phyloP scores from a whole-genome alignment of 2,888 invertebrate genomes.

The Andrena bicolor region DNA sequence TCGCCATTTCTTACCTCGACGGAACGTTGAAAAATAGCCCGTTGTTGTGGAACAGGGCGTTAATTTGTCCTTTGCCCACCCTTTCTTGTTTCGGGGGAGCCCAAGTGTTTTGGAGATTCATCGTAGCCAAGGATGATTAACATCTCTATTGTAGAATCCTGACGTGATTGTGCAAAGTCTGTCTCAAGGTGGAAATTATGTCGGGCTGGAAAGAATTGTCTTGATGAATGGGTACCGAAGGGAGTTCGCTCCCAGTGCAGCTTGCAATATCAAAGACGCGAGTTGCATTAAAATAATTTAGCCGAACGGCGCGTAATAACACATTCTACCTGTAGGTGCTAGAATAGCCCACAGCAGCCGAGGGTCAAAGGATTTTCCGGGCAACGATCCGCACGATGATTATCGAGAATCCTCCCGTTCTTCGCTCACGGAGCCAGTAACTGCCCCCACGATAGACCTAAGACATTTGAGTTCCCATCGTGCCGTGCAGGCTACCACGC shows the following conservation, averaged over 20 bases:
- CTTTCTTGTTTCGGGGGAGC: no score
- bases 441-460: conserved; percentile 42
- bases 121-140: background rate
- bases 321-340: conserved; percentile 29
- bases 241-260: background rate
- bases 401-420: conserved; percentile 65
- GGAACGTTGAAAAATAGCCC: conserved; percentile 6
- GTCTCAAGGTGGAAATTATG: background rate
- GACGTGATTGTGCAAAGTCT: background rate
- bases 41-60: background rate
- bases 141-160: background rate
- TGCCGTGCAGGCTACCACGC: conserved; percentile 27
- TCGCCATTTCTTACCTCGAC: conserved; percentile 20
- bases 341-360: conserved; percentile 43
- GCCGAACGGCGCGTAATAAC: conserved; percentile 46
- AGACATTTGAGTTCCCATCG: conserved; percentile 54
- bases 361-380: conserved; percentile 74
- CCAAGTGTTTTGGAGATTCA: background rate
- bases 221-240: background rate
- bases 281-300: conserved; percentile 52
- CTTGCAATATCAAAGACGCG: conserved; percentile 39
- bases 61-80: background rate
- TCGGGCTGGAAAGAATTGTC: conserved; percentile 18
- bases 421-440: conserved; percentile 50
- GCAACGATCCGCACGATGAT: conserved; percentile 71